A percentile compares a stretch with the other conserved stretches of the same genome.
phyloP scores from a whole-genome alignment of 2,797 vertebrate genomes.

The Peromyscus attwateri region DNA sequence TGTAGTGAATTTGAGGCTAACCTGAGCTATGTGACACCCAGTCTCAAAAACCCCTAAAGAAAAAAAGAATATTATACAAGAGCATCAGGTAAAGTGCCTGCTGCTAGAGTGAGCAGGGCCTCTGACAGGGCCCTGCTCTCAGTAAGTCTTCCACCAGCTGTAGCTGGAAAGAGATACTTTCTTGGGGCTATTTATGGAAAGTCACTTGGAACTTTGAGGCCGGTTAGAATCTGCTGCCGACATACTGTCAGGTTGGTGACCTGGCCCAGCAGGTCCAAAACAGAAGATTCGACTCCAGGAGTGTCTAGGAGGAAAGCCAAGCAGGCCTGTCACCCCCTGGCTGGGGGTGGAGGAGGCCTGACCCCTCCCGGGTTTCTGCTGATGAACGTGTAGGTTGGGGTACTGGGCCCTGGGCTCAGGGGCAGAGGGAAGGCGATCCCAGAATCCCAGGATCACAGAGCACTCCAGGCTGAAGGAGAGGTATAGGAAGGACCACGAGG shows the following conservation, averaged over 20 bases:
- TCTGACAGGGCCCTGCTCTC: too few species aligned
- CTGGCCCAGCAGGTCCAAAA: neutral
- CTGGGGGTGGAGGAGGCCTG: neutral
- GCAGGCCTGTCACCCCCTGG: neutral
- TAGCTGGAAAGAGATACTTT: neutral
- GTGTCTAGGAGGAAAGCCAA: neutral
- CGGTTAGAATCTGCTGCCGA: neutral
- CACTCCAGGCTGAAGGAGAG: neutral
- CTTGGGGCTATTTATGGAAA: neutral
- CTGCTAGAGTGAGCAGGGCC: fast-evolving
- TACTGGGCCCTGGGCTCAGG: neutral
- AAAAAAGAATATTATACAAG: neutral
- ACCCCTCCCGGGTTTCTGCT: neutral
- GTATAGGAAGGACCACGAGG: fast-evolving
- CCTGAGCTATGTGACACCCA: too few species aligned
- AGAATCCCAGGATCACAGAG: neutral
- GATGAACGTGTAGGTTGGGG: neutral
- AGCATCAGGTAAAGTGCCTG: neutral
- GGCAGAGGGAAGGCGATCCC: neutral
- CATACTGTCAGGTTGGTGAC: too few species aligned
- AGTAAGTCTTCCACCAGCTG: neutral
- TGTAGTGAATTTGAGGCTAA: too few species aligned
- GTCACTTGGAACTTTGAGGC: too few species aligned
- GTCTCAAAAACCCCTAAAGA: too few species aligned
- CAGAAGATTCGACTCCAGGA: neutral